These are phyloP conservation scores for Conomelus anceps DNA, from an alignment of 2,888 invertebrate species.

Conservation along the genomic window DNA sequence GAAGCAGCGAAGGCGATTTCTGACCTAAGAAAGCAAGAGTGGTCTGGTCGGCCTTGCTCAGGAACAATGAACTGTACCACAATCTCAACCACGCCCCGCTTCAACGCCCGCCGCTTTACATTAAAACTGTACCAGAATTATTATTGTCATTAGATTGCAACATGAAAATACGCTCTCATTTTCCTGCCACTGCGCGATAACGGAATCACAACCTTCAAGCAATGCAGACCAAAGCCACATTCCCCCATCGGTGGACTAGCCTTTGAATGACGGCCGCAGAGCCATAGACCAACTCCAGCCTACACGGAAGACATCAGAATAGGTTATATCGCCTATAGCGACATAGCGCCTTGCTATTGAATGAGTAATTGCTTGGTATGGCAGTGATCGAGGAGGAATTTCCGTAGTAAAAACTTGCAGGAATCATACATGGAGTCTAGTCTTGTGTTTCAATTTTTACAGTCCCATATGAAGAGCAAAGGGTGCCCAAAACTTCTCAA, in stretches of 20 bases:
- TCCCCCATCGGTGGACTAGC: not conserved
- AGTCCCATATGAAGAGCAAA: too few species aligned
- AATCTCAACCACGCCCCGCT: conserved; percentile 6
- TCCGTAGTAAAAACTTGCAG: not conserved
- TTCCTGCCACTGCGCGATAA: not conserved
- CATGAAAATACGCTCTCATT: not conserved
- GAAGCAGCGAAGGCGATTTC: not conserved
- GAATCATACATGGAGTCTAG: not conserved
- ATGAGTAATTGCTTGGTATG: not conserved
- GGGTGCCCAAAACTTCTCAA: too few species aligned
- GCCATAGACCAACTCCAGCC: not conserved
- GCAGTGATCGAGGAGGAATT: not conserved
- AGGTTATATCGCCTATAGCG: not conserved
- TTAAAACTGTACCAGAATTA: not conserved
- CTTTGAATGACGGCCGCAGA: not conserved
- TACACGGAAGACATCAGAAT: not conserved
- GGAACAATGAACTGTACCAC: conserved; percentile 17
- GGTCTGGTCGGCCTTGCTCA: conserved; percentile 16
- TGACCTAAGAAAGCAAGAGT: conserved; percentile 9
- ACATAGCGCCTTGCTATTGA: not conserved
- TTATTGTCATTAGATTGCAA: not conserved
- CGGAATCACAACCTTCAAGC: not conserved
- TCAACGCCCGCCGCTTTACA: not conserved
- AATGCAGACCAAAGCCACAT: not conserved
- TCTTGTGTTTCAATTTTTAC: not conserved